These are phyloP conservation scores for Jordanella pulchra DNA, from an alignment of 2,797 vertebrate species.

Conservation along the genomic window DNA sequence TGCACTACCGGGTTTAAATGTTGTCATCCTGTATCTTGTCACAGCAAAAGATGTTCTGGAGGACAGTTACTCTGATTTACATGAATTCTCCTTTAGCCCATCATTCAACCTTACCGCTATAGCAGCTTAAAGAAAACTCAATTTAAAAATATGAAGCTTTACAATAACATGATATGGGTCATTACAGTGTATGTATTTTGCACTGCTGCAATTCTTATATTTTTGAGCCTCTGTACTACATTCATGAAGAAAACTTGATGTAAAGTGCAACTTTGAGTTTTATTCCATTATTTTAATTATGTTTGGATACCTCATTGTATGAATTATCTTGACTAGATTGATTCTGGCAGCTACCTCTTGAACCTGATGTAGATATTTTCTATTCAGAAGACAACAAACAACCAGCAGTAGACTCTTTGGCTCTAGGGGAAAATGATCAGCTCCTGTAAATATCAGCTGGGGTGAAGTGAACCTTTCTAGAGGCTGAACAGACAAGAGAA, in stretches of 20 bases:
- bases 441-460: slow-evolving; percentile 9
- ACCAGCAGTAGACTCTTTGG: slow-evolving; percentile 9
- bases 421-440: slow-evolving; percentile 26
- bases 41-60: slow-evolving; percentile 12
- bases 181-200: background rate
- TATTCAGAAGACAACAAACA: slow-evolving; percentile 24
- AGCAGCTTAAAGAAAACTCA: background rate
- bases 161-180: background rate
- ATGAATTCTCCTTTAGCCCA: background rate
- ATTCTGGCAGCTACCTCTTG: slow-evolving; percentile 31
- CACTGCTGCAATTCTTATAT: background rate
- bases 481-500: slow-evolving; percentile 18
- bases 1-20: slow-evolving; percentile 12
- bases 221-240: background rate
- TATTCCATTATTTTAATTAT: background rate
- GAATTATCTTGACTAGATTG: slow-evolving; percentile 10
- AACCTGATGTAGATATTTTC: background rate
- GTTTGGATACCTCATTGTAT: background rate
- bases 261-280: background rate
- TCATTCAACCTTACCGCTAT: background rate
- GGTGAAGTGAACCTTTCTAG: slow-evolving; percentile 11
- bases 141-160: background rate
- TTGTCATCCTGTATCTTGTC: slow-evolving; percentile 38
- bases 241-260: background rate
- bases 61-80: background rate